A percentile compares a stretch with the other conserved stretches of the same genome.
phyloP scores from a whole-genome alignment of 2,113 vertebrate genomes.

The Apodemus sylvaticus region DNA sequence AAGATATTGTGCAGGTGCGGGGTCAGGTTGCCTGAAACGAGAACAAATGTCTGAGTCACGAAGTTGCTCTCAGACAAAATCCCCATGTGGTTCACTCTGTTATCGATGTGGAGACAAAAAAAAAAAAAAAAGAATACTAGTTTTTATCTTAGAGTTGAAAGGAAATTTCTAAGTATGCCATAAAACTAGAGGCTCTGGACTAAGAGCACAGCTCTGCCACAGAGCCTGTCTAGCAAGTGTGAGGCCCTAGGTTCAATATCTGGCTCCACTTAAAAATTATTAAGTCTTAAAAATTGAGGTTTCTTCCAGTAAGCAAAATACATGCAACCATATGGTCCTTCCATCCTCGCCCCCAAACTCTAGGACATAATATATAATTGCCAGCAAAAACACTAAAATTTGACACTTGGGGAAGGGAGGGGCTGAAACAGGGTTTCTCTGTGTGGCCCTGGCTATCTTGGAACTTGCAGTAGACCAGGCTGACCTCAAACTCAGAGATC shows the following conservation, averaged over 20 bases:
- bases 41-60: background rate
- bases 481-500: no score
- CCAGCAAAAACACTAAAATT: slow-evolving; percentile 24
- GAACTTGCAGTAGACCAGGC: no score
- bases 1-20: slow-evolving; percentile 80
- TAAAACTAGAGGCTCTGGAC: background rate
- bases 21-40: slow-evolving; percentile 78
- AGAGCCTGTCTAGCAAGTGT: no score
- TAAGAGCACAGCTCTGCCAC: background rate
- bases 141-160: slow-evolving; percentile 40
- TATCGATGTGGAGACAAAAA: background rate
- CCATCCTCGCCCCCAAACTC: background rate
- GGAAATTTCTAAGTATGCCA: slow-evolving; percentile 10
- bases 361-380: slow-evolving; percentile 17
- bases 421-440: no score
- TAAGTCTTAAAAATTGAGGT: background rate
- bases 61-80: background rate
- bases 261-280: background rate
- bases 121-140: slow-evolving; percentile 35
- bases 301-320: slow-evolving; percentile 11
- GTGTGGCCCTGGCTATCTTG: no score
- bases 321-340: slow-evolving; percentile 6
- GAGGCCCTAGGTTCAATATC: no score
- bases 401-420: background rate
- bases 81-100: background rate